Percentiles rank a stretch among this genome's conserved stretches.
phyloP scores from a whole-genome alignment of 2,797 vertebrate species.

The Syncerus caffer region DNA sequence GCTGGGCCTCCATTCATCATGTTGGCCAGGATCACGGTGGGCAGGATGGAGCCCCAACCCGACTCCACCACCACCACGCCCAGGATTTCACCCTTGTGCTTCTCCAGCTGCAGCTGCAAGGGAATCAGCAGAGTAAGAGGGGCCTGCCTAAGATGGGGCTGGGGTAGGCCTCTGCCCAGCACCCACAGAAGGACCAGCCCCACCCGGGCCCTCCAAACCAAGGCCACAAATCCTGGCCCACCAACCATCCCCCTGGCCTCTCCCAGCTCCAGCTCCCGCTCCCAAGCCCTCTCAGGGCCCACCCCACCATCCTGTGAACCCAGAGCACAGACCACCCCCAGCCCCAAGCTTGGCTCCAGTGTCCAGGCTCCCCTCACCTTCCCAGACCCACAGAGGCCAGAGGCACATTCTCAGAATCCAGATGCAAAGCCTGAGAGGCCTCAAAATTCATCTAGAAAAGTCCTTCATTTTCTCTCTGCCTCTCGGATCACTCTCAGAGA shows the following conservation, averaged over 20 bases:
- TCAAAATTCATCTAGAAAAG: background rate
- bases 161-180: background rate
- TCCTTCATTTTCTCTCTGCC: background rate
- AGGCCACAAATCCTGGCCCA: background rate
- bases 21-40: slow-evolving; percentile 98
- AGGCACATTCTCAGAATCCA: background rate
- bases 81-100: slow-evolving; percentile 97
- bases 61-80: slow-evolving; percentile 99
- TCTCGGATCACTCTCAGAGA: background rate
- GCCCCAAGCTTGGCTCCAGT: rapidly evolving
- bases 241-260: background rate
- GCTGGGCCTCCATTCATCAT: slow-evolving; percentile 99
- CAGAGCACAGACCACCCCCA: background rate
- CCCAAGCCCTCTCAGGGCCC: background rate
- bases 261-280: background rate
- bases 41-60: slow-evolving; percentile 98
- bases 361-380: background rate
- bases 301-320: background rate
- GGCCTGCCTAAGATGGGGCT: rapidly evolving
- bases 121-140: background rate
- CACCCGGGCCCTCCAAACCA: background rate
- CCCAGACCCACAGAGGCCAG: background rate
- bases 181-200: background rate
- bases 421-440: rapidly evolving
- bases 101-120: slow-evolving; percentile 95